These are phyloP conservation scores for Musca vetustissima DNA, from an alignment of 1,140 invertebrate genomes.

Conservation along the genomic window DNA sequence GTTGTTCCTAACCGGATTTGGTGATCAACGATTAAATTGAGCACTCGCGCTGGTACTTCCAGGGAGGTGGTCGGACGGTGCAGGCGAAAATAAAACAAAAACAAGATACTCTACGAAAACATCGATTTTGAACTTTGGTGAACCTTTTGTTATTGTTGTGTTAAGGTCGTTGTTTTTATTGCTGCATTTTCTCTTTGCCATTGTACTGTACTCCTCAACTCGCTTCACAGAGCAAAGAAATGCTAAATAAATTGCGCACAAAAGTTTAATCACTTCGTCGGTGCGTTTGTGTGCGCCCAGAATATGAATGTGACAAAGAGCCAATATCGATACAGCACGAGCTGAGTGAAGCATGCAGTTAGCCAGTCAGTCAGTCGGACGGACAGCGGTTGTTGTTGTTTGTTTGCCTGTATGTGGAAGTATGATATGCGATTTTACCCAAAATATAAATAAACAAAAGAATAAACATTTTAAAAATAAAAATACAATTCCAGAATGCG, in stretches of 20 bases:
- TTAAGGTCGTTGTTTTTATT: constrained; percentile 5
- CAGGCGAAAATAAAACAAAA: too few relatives aligned
- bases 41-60: background rate
- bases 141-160: constrained; percentile 20
- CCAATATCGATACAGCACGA: too few relatives aligned
- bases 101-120: background rate
- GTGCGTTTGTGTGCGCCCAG: constrained; percentile 23
- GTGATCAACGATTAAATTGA: background rate
- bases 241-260: constrained; percentile 54
- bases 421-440: too few relatives aligned
- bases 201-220: constrained; percentile 1
- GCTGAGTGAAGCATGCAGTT: too few relatives aligned
- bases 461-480: too few relatives aligned
- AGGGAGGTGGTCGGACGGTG: too few relatives aligned
- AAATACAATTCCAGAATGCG: too few relatives aligned
- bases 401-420: too few relatives aligned
- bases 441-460: too few relatives aligned
- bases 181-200: background rate
- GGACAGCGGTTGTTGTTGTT: too few relatives aligned
- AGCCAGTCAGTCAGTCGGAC: too few relatives aligned
- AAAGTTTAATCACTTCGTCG: constrained; percentile 55
- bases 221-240: constrained; percentile 10
- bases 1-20: background rate
- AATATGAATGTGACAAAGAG: too few relatives aligned
- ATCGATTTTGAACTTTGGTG: constrained; percentile 19